Evolutionary conservation across 2,888 invertebrate species (phyloP), one percentile per base, ranked within the genome.

Genomic region (Pteria penguin): DNA sequence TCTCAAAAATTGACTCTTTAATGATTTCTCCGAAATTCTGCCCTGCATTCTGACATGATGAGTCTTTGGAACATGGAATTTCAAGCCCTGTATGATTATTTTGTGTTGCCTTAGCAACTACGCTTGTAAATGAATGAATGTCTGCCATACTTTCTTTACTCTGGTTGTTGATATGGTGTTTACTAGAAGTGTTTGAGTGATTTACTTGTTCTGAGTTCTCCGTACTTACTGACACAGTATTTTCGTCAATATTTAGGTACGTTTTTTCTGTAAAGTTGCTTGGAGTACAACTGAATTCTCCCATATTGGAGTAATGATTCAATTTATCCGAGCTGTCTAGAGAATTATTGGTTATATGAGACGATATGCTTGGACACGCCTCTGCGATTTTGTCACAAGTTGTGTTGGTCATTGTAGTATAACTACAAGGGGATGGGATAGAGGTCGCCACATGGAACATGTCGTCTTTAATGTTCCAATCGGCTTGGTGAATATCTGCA

Each of bases 1-100:
- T 96, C 92, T 97, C 97, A 90, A 97, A 96, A 94, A 97, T 96
- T 81, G 96, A 96, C 93, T 97, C 96, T 93, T 97, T 97, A 86
- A 97, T 97, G 88, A 97, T 96, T 93, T 97, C 97, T 70, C 97
- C 97, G 90, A 97, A 96, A 92, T 97, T 97, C 71, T 82, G 82
- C 36, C 82, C 81, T 4, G 72, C 62, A 14, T 52, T 52, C 27
- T 60, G 70, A 70, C 70, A 70, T 8, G 36, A 22, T 24, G 36
- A 3, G 4, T 63, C 33, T 14, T 63, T 63, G 11, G 63, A 63
- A 24, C 36, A 22, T 63, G 33, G n/a, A 5, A 61, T 26, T 14
- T 70, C 70, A 31, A 61, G 29, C 24, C 27, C 26, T 27, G 36
- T 26, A 3, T 33, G 26, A 22, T 68, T 31, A 24, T 29, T 32